Conservation (phyloP, 2,797 vertebrate species). For the Trichosurus vulpecula region DNA sequence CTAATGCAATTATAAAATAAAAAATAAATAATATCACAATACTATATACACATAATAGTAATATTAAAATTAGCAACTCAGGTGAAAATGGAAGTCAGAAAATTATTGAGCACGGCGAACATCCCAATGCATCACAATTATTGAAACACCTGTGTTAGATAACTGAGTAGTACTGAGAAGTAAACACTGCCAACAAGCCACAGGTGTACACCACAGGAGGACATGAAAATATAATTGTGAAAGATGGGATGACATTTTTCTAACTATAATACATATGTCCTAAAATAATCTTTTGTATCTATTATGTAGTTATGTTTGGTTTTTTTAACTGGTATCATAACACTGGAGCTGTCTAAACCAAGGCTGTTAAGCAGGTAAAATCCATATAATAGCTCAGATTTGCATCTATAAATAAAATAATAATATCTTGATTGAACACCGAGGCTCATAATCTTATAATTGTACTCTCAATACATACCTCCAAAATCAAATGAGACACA, state of each 20-base stretch:
- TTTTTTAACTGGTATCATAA: constrained; percentile 71
- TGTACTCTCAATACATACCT: background rate
- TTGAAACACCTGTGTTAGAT: constrained; percentile 83
- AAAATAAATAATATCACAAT: constrained; percentile 36
- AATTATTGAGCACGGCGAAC: constrained; percentile 61
- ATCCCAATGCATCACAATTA: constrained; percentile 79
- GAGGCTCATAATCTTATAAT: constrained; percentile 14
- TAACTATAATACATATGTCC: constrained; percentile 67
- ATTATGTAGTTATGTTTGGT: constrained; percentile 68
- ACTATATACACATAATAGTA: no score
- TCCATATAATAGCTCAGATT: constrained; percentile 39
- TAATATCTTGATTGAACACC: constrained; percentile 25
- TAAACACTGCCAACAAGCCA: constrained; percentile 81
- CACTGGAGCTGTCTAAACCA: constrained; percentile 64
- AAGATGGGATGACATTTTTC: constrained; percentile 82
- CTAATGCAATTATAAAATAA: constrained; percentile 1
- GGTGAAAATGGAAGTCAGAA: constrained; percentile 71
- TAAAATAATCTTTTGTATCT: constrained; percentile 78
- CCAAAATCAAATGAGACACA: constrained; percentile 25
- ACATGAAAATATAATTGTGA: constrained; percentile 77
- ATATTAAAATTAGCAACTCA: constrained; percentile 1
- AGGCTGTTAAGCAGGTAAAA: constrained; percentile 48
- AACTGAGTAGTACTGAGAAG: constrained; percentile 73
- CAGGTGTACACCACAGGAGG: constrained; percentile 83
- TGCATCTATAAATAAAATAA: constrained; percentile 19